Evolutionary conservation across 2,113 vertebrate genomes (phyloP).

Genomic region (Vicugna pacos): DNA sequence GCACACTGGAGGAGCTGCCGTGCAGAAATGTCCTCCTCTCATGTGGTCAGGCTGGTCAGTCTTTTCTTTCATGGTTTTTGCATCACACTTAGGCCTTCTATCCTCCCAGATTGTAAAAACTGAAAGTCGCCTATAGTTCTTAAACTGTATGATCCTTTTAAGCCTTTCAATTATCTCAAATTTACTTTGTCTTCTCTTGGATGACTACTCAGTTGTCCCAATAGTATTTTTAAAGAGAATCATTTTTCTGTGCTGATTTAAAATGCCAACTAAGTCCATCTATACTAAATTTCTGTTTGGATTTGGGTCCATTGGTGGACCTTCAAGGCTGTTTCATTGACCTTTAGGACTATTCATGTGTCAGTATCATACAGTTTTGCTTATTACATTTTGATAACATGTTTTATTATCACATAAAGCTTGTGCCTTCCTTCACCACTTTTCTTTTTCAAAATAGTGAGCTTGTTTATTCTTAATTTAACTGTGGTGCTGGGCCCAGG

Average conservation of each 20-base stretch:
- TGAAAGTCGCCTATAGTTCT: neutral
- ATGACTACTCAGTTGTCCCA: neutral
- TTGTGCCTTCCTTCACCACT: neutral
- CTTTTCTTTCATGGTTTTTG: neutral
- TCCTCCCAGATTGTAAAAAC: neutral
- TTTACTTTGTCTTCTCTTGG: conserved; percentile 3
- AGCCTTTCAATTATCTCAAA: neutral
- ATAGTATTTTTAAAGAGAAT: conserved; percentile 22
- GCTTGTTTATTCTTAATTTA: neutral
- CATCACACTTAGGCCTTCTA: neutral
- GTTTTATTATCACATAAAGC: neutral
- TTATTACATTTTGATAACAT: conserved; percentile 23
- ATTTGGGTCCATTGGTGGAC: neutral
- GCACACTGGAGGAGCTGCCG: neutral
- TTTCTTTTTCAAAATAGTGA: neutral
- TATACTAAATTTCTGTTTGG: neutral
- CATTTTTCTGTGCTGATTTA: neutral
- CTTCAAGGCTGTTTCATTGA: neutral
- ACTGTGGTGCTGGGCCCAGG: neutral
- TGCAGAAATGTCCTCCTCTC: neutral
- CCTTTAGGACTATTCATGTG: neutral
- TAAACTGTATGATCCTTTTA: neutral
- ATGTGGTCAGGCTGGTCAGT: neutral
- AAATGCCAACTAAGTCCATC: neutral
- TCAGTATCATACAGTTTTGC: neutral